Percentiles rank a stretch among this genome's conserved stretches.
Conservation (phyloP, 2,113 vertebrate species). For the Bufo bufo region DNA sequence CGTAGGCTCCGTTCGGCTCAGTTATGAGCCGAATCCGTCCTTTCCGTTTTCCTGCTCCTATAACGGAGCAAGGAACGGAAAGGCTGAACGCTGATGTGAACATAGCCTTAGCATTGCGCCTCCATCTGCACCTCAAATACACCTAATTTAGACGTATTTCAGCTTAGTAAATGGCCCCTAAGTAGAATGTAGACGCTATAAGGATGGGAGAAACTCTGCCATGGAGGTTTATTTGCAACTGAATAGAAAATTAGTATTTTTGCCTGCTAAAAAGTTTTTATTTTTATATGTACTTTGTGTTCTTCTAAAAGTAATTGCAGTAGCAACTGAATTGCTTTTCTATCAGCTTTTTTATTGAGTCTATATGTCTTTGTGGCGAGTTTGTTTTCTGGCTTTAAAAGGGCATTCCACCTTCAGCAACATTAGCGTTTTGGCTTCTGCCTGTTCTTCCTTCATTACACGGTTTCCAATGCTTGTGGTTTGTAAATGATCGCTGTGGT, state of each 20-base stretch:
- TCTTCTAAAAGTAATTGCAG: not conserved
- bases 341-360: not conserved
- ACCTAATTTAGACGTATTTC: too few species aligned
- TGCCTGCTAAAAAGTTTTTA: not conserved
- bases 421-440: not conserved
- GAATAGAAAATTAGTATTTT: not conserved
- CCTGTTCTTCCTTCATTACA: not conserved
- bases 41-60: too few species aligned
- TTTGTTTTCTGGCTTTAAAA: not conserved
- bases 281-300: not conserved
- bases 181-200: too few species aligned
- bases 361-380: not conserved
- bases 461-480: constrained; percentile 15
- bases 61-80: too few species aligned
- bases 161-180: too few species aligned
- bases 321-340: not conserved
- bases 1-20: too few species aligned
- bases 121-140: too few species aligned
- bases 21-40: too few species aligned
- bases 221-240: not conserved
- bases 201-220: too few species aligned
- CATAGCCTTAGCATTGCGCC: too few species aligned
- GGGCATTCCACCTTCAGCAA: not conserved
- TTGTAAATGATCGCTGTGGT: not conserved
- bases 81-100: too few species aligned